Base-by-base conservation (phyloP, 2,113 vertebrate genomes). In the Polypterus senegalus region DNA sequence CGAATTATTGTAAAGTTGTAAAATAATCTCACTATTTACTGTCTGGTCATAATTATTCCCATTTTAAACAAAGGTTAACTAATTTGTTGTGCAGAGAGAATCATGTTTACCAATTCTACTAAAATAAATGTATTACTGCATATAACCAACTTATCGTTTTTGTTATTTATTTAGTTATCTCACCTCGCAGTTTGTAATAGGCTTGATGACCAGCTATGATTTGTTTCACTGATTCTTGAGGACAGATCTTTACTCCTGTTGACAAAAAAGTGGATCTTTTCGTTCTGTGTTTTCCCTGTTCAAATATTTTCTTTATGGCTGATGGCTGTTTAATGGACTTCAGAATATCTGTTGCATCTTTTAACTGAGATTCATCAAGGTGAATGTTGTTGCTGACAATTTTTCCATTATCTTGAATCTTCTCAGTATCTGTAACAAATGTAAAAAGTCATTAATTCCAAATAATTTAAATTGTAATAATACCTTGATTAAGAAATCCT, bases 161-260 rank as follows among this genome's bases (percentile, higher is more conserved):
- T 7, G 4, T 27, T 27, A 27, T 27, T 27, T 27, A 27, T 27
- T 27, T 8, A 46, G 9, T 57, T 56, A 54, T 48, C 69, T 82
- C 86, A 97, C 94, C 91, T 92, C 92, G 81, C 61, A 92, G 77
- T 75, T 87, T 89, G 63, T 96, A 94, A 76, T 94, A 95, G 2
- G 83, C 83, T 75, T 86, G 86, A 65, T 94, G 89, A 68, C 83
- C 92, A 70, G 85, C 86, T 65, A 94, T 69, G 61, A 93, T 85
- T 49, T 97, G 85, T n/a, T 76, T 76, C 61, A 92, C 46, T 56
- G 86, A 91, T 73, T 93, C 91, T 48, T 92, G 86, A 5, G 90
- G 90, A 66, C 93, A 96, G 51, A 94, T 79, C 70, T 90, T 89
- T 71, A 92, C 83, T 48, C 83, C 91, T 1, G 83, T 75, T 69